phyloP scores from a whole-genome alignment of 2,797 vertebrate genomes.

The Potorous gilbertii region DNA sequence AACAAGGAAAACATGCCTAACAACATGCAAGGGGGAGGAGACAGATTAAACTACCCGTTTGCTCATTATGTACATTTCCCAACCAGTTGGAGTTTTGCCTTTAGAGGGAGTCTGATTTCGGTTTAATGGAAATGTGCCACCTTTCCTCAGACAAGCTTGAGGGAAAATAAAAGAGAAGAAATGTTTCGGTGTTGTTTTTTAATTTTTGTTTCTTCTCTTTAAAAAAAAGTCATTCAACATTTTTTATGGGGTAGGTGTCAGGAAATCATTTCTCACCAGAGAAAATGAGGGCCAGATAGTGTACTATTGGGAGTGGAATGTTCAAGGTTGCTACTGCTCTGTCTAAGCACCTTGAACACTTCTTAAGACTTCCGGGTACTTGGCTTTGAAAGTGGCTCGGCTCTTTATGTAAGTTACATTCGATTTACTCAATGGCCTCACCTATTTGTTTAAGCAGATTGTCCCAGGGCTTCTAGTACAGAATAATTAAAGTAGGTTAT shows the following conservation, averaged over 20 bases:
- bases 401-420: background rate
- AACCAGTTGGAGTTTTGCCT: conserved; percentile 40
- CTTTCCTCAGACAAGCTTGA: background rate
- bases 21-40: background rate
- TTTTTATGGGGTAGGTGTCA: background rate
- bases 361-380: background rate
- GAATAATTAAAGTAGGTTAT: background rate
- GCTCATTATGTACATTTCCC: conserved; percentile 2
- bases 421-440: background rate
- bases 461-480: background rate
- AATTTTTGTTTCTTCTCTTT: background rate
- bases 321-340: background rate
- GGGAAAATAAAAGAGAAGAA: conserved; percentile 37
- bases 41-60: background rate
- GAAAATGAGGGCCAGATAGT: background rate
- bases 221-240: background rate
- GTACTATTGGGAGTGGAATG: background rate
- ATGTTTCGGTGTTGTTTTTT: background rate
- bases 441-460: background rate
- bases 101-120: conserved; percentile 37
- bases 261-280: background rate
- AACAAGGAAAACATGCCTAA: conserved; percentile 12
- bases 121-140: conserved; percentile 43
- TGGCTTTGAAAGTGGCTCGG: background rate
- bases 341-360: background rate